Conservation (phyloP, 2,113 vertebrate genomes). For the Eptatretus burgeri region DNA sequence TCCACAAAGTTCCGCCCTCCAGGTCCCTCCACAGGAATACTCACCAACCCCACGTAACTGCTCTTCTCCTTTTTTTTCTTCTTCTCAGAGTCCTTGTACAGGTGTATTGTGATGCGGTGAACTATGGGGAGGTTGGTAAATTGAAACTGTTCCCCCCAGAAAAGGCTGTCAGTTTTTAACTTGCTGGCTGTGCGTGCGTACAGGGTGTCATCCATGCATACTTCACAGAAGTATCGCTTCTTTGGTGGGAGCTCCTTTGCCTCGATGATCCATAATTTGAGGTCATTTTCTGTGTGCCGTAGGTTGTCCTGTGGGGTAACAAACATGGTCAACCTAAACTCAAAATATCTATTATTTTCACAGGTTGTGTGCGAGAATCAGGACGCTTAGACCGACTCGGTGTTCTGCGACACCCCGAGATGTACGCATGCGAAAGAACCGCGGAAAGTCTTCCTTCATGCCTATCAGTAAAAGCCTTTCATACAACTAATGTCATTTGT, state of each 20-base stretch:
- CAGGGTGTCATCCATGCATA: constrained; percentile 76
- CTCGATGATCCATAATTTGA: constrained; percentile 85
- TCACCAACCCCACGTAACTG: constrained; percentile 73
- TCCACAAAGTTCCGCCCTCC: constrained; percentile 71
- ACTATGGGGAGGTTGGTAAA: constrained; percentile 40
- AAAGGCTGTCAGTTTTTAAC: constrained; percentile 54
- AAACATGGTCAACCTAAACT: constrained; percentile 6
- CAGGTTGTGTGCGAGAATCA: background rate
- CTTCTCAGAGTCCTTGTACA: constrained; percentile 73
- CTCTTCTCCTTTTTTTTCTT: constrained; percentile 95
- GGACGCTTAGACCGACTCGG: too few species aligned
- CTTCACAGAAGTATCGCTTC: constrained; percentile 88
- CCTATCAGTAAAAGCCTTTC: too few species aligned
- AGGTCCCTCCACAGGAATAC: constrained; percentile 40
- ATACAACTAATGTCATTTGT: too few species aligned
- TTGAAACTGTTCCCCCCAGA: constrained; percentile 93
- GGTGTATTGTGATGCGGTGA: constrained; percentile 56
- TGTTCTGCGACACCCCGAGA: too few species aligned
- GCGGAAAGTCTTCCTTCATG: too few species aligned
- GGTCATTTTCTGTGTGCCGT: constrained; percentile 45
- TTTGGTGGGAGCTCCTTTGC: constrained; percentile 76
- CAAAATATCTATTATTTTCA: background rate
- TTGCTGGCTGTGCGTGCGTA: constrained; percentile 89
- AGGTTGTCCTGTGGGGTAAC: constrained; percentile 48
- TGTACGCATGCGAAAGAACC: too few species aligned